Conservation (phyloP, 2,888 invertebrate genomes). For the Ceraclea dissimilis region DNA sequence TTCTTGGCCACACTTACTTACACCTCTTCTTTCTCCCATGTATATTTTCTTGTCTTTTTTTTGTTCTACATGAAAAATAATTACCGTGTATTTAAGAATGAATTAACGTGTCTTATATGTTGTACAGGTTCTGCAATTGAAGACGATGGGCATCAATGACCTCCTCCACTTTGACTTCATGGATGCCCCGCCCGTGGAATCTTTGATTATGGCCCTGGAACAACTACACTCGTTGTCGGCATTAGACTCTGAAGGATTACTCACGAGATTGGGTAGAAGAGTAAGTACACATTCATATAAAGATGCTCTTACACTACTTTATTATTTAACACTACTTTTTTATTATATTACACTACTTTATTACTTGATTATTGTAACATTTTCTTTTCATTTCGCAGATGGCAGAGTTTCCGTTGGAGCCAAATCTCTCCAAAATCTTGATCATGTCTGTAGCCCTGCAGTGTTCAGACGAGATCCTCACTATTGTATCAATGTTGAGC, state of each 20-base stretch:
- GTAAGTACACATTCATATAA: constrained; percentile 33
- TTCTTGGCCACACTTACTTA: no score
- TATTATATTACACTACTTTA: no score
- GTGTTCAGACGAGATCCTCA: constrained; percentile 96
- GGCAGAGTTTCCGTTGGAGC: constrained; percentile 99
- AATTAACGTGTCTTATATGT: no score
- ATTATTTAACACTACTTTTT: no score
- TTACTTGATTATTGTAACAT: no score
- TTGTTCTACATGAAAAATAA: no score
- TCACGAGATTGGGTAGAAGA: constrained; percentile 73
- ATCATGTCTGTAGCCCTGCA: constrained; percentile 98
- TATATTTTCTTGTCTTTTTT: no score
- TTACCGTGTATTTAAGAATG: no score
- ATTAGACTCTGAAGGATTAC: constrained; percentile 86
- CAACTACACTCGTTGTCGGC: constrained; percentile 95
- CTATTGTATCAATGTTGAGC: constrained; percentile 97
- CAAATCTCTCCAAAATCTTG: constrained; percentile 95
- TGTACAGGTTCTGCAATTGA: constrained; percentile 79
- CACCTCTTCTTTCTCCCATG: no score
- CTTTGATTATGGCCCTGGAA: constrained; percentile 94
- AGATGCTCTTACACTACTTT: background rate
- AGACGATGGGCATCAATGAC: constrained; percentile 99
- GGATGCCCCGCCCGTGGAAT: constrained; percentile 98
- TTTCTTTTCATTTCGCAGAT: constrained; percentile 52
- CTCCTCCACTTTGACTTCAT: constrained; percentile 98